Evolutionary conservation across 2,888 invertebrate species (phyloP).

Genomic region (Cataglyphis albicans): DNA sequence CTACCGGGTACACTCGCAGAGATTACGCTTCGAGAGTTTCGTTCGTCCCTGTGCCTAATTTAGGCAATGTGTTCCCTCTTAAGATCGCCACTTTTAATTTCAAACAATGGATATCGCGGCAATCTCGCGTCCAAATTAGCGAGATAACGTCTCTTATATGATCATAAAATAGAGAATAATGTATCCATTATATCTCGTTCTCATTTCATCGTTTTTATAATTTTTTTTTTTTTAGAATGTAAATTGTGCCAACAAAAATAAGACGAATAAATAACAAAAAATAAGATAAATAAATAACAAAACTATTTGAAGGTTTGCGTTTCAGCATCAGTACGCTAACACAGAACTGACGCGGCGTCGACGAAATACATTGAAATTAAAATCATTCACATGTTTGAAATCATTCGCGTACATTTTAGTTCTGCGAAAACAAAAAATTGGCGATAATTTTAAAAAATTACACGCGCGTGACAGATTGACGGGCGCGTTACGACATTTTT

Average conservation of each 20-base stretch:
- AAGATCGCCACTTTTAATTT: background rate
- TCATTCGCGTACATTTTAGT: background rate
- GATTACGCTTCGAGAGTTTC: constrained; percentile 24
- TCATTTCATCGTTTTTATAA: background rate
- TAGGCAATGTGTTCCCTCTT: background rate
- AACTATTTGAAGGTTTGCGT: background rate
- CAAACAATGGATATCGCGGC: background rate
- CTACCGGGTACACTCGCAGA: constrained; percentile 18
- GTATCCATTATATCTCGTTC: no score
- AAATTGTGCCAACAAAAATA: background rate
- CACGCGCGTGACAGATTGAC: background rate
- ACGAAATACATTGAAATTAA: background rate
- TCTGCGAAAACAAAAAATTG: background rate
- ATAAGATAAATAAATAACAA: background rate
- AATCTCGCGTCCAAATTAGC: background rate
- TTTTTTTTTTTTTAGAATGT: background rate
- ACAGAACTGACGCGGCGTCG: background rate
- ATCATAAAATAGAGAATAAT: background rate
- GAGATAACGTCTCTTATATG: background rate
- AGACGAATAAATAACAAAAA: background rate
- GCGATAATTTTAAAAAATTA: constrained; percentile 8
- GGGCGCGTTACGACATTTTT: constrained; percentile 8
- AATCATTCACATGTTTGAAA: background rate
- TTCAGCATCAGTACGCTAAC: background rate
- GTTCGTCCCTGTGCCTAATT: background rate